phyloP scores from a whole-genome alignment of 2,888 invertebrate genomes.

The Adela reaumurella region DNA sequence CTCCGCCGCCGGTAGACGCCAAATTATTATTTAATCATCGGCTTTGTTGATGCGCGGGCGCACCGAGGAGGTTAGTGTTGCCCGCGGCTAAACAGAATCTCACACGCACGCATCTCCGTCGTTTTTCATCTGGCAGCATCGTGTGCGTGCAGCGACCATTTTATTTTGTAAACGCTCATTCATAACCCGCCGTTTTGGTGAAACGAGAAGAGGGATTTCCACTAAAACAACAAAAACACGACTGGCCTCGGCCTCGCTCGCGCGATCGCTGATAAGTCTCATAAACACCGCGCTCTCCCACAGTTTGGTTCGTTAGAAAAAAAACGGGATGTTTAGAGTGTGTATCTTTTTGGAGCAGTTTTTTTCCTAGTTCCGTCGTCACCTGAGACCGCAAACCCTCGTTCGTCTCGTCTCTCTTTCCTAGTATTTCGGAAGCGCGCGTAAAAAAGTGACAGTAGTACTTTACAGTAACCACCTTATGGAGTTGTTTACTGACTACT shows the following conservation, averaged over 20 bases:
- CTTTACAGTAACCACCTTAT: too few species aligned
- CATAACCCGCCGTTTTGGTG: background rate
- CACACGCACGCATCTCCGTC: slow-evolving; percentile 13
- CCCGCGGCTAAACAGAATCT: slow-evolving; percentile 23
- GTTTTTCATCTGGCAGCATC: background rate
- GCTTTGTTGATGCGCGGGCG: slow-evolving; percentile 19
- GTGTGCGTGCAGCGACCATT: background rate
- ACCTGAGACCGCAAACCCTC: slow-evolving; percentile 24
- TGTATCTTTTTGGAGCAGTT: slow-evolving; percentile 32
- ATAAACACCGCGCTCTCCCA: background rate
- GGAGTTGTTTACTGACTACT: too few species aligned
- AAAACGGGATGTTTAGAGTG: slow-evolving; percentile 51
- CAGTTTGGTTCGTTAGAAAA: slow-evolving; percentile 20
- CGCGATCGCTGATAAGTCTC: background rate
- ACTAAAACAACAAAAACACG: too few species aligned
- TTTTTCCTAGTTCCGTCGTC: slow-evolving; percentile 40
- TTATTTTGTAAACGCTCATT: background rate
- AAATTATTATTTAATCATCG: slow-evolving; percentile 51
- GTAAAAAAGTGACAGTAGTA: too few species aligned
- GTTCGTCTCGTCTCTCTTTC: slow-evolving; percentile 18
- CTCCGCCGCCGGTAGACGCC: slow-evolving; percentile 16
- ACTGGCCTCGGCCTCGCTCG: too few species aligned
- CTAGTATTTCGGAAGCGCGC: slow-evolving; percentile 5
- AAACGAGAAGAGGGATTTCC: too few species aligned
- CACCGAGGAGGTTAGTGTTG: slow-evolving; percentile 9